Evolutionary conservation across 1,140 invertebrate species (phyloP).

Genomic region (Lepidostoma basale): DNA sequence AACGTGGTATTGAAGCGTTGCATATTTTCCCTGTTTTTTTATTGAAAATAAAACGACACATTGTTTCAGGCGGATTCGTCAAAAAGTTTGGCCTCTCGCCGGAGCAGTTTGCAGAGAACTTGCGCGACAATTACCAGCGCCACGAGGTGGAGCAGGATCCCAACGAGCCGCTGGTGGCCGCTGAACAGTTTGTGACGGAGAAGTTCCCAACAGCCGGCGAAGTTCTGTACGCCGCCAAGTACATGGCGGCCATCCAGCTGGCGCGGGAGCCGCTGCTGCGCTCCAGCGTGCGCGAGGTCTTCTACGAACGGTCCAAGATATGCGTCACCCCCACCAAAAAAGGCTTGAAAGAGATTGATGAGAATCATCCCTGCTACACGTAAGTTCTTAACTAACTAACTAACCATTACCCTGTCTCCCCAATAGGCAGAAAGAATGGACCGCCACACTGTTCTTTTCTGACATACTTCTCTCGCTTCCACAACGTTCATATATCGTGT

Average conservation of each 20-base stretch:
- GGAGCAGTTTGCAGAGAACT: conserved; percentile 95
- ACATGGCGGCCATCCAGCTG: conserved; percentile 94
- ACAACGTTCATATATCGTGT: too few species aligned
- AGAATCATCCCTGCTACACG: conserved; percentile 85
- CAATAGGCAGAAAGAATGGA: too few species aligned
- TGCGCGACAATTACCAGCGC: conserved; percentile 95
- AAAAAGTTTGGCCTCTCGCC: conserved; percentile 95
- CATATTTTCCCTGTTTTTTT: conserved; percentile 6
- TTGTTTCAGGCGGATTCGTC: conserved; percentile 70
- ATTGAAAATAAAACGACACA: background rate
- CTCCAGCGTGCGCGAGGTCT: conserved; percentile 85
- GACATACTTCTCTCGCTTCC: too few species aligned
- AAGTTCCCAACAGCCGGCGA: conserved; percentile 68
- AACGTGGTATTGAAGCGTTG: too few species aligned
- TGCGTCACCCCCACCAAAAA: conserved; percentile 86
- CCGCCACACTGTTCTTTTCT: too few species aligned
- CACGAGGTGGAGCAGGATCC: conserved; percentile 95
- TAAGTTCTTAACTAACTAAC: conserved; percentile 47
- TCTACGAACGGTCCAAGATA: conserved; percentile 88
- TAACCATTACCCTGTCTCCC: too few species aligned
- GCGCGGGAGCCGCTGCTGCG: conserved; percentile 90
- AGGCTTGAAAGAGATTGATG: conserved; percentile 92
- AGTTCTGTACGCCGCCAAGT: conserved; percentile 85
- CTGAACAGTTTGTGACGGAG: conserved; percentile 71
- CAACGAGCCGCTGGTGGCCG: conserved; percentile 78